Conservation (phyloP, 2,113 vertebrate species). For the Xyliphius kryptos region DNA sequence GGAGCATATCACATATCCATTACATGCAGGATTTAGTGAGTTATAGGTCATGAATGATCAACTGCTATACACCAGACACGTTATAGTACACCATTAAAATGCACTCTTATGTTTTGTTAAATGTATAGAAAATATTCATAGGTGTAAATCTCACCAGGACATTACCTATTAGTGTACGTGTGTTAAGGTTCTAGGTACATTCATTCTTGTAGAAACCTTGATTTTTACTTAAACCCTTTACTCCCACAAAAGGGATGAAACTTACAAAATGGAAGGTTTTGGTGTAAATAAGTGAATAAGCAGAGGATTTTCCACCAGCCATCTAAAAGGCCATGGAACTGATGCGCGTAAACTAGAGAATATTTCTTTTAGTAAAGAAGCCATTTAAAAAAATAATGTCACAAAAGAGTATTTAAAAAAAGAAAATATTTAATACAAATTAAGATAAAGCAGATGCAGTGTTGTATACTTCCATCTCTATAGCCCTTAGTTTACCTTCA, state of each 20-base stretch:
- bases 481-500: slow-evolving; percentile 68
- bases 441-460: slow-evolving; percentile 51
- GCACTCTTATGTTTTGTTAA: too few relatives aligned
- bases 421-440: slow-evolving; percentile 28
- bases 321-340: slow-evolving; percentile 38
- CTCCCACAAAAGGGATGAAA: slow-evolving; percentile 19
- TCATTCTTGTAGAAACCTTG: too few relatives aligned
- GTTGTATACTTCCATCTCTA: slow-evolving; percentile 65
- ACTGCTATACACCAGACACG: too few relatives aligned
- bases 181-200: too few relatives aligned
- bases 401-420: slow-evolving; percentile 44
- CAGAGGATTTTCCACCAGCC: slow-evolving; percentile 42
- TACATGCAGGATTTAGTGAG: too few relatives aligned
- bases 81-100: too few relatives aligned
- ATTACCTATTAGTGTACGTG: too few relatives aligned
- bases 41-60: too few relatives aligned
- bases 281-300: slow-evolving; percentile 49
- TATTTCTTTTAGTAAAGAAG: slow-evolving; percentile 49
- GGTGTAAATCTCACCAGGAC: too few relatives aligned
- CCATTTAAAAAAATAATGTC: slow-evolving; percentile 35
- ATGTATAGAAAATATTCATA: too few relatives aligned
- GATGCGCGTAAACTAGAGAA: slow-evolving; percentile 43
- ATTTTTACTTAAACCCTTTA: too few relatives aligned
- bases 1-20: too few relatives aligned
- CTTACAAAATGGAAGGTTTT: slow-evolving; percentile 22